Conservation (phyloP, 2,113 vertebrate species). For the Trichechus manatus region DNA sequence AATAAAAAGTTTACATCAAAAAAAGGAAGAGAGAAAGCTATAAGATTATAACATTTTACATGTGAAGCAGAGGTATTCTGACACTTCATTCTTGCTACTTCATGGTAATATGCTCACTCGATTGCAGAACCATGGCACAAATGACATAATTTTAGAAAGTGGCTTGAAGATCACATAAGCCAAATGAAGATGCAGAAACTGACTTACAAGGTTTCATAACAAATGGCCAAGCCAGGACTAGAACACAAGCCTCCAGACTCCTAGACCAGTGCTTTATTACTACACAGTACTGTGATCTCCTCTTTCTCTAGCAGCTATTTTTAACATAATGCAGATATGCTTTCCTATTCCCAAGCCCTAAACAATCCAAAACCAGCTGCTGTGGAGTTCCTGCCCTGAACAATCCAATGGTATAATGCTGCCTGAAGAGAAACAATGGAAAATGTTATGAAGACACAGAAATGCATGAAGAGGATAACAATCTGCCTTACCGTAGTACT, state of each 20-base stretch:
- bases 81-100: not conserved
- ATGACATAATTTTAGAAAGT: not conserved
- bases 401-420: not conserved
- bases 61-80: slow-evolving; percentile 10
- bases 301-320: slow-evolving; percentile 27
- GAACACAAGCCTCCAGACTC: slow-evolving; percentile 10
- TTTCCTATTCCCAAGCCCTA: not conserved
- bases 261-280: not conserved
- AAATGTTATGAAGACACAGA: slow-evolving; percentile 39
- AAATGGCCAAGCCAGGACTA: not conserved
- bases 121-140: not conserved
- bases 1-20: not conserved
- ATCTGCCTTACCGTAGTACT: not conserved
- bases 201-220: slow-evolving; percentile 14
- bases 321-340: not conserved
- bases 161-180: not conserved
- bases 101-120: not conserved
- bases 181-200: slow-evolving; percentile 18
- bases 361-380: not conserved
- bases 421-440: not conserved
- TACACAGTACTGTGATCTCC: not conserved
- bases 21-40: not conserved
- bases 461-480: not conserved
- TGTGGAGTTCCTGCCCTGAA: not conserved
- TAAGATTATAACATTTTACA: not conserved